These are phyloP conservation scores for Cyclargus thomasi DNA, from an alignment of 1,140 invertebrate species.

Conservation along the genomic window DNA sequence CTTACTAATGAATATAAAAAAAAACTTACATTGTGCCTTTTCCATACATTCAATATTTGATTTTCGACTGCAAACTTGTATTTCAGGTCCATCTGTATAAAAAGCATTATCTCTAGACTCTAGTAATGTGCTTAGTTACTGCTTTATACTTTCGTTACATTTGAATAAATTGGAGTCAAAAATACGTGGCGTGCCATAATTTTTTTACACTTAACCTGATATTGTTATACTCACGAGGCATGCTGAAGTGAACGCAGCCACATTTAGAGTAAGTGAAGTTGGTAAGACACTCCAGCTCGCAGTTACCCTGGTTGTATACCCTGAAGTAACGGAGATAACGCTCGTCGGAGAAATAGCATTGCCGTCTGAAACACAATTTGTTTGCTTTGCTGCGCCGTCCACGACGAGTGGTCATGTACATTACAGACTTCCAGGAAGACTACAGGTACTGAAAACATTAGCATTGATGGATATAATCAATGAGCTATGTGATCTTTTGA, in stretches of 20 bases:
- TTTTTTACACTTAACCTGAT: too few relatives aligned
- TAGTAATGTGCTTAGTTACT: too few relatives aligned
- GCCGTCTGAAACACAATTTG: conserved; percentile 60
- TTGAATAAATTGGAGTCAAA: too few relatives aligned
- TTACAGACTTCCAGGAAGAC: too few relatives aligned
- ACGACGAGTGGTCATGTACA: too few relatives aligned
- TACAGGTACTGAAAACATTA: too few relatives aligned
- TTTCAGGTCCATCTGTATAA: conserved; percentile 43
- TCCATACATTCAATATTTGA: conserved; percentile 37
- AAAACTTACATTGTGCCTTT: conserved; percentile 46
- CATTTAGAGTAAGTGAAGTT: conserved; percentile 82
- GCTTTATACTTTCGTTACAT: too few relatives aligned
- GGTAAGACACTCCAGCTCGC: conserved; percentile 83
- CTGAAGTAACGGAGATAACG: conserved; percentile 78
- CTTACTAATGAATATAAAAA: background rate
- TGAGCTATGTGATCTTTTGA: too few relatives aligned
- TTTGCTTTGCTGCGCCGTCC: too few relatives aligned
- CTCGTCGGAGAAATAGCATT: conserved; percentile 79
- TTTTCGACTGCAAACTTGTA: conserved; percentile 42
- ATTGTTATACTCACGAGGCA: conserved; percentile 76
- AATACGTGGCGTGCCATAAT: too few relatives aligned
- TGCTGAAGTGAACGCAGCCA: conserved; percentile 79
- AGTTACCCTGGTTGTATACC: conserved; percentile 85
- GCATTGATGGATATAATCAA: too few relatives aligned
- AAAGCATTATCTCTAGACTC: too few relatives aligned